Conservation (phyloP, 1,140 invertebrate species). For the Octopus sinensis region DNA sequence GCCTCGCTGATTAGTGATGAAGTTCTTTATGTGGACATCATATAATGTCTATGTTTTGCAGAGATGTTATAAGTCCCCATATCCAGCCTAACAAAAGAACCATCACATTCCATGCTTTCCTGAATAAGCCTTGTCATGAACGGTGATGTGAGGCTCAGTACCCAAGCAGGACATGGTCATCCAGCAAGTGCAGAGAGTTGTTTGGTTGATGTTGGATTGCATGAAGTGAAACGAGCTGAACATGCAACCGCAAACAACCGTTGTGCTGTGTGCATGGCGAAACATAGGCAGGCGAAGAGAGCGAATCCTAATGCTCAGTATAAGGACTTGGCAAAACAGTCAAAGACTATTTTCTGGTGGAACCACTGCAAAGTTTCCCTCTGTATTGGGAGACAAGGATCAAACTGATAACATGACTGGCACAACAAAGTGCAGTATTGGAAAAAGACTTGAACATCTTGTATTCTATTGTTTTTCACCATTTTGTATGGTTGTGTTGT, state of each 20-base stretch:
- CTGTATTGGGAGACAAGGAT: not conserved
- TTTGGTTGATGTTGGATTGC: not conserved
- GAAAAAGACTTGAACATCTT: too few relatives aligned
- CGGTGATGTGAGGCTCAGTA: conserved; percentile 5
- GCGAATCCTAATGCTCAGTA: conserved; percentile 4
- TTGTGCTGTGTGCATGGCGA: conserved; percentile 6
- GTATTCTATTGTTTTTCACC: too few relatives aligned
- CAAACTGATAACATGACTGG: not conserved
- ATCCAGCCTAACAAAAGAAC: not conserved
- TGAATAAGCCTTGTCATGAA: not conserved
- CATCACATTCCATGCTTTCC: not conserved
- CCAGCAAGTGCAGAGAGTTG: not conserved
- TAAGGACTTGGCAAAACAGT: conserved; percentile 9
- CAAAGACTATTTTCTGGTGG: conserved; percentile 12
- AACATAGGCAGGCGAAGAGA: not conserved
- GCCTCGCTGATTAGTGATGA: conserved; percentile 15
- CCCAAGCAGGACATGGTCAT: not conserved
- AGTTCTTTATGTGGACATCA: conserved; percentile 1
- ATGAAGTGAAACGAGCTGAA: not conserved
- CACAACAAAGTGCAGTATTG: too few relatives aligned
- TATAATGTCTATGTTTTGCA: not conserved
- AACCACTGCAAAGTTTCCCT: conserved; percentile 13
- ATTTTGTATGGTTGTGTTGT: too few relatives aligned
- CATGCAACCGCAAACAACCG: conserved; percentile 8
- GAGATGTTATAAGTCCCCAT: not conserved